Conservation (phyloP, 2,888 invertebrate species). For the Leucophenga maculata region DNA sequence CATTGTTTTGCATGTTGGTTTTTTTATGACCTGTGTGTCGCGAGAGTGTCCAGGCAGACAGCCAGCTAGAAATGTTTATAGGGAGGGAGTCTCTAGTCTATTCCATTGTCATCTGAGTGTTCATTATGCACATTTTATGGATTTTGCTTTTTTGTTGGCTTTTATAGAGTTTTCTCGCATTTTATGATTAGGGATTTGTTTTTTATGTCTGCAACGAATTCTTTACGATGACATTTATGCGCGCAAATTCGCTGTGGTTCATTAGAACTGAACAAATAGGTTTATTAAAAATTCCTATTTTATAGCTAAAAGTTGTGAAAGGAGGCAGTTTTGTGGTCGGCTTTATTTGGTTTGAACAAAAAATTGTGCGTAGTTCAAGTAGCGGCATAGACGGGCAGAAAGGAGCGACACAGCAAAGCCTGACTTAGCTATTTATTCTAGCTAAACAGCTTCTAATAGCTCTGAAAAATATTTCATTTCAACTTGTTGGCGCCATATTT, state of each 20-base stretch:
- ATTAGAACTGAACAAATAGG: neutral
- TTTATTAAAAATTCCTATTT: neutral
- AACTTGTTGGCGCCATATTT: too few relatives aligned
- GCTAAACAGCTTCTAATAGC: too few relatives aligned
- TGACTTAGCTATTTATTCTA: too few relatives aligned
- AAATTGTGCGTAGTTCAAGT: too few relatives aligned
- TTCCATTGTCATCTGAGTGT: neutral
- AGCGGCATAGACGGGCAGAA: too few relatives aligned
- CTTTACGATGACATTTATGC: constrained; percentile 19
- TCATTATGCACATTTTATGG: constrained; percentile 19
- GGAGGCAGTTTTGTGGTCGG: too few relatives aligned
- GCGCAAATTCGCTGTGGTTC: constrained; percentile 12
- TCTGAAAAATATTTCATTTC: too few relatives aligned
- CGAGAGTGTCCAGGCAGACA: neutral
- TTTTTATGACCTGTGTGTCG: constrained; percentile 7
- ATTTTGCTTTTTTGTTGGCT: neutral
- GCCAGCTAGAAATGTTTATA: neutral
- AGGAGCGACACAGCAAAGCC: too few relatives aligned
- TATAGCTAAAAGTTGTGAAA: too few relatives aligned
- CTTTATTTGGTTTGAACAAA: too few relatives aligned
- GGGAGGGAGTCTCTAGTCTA: too few relatives aligned
- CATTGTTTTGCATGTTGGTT: too few relatives aligned
- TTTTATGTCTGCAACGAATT: constrained; percentile 3
- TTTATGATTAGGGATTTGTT: constrained; percentile 1
- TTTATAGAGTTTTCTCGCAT: constrained; percentile 5